Conservation (phyloP, 2,797 vertebrate species). For the Eulemur mongoz region DNA sequence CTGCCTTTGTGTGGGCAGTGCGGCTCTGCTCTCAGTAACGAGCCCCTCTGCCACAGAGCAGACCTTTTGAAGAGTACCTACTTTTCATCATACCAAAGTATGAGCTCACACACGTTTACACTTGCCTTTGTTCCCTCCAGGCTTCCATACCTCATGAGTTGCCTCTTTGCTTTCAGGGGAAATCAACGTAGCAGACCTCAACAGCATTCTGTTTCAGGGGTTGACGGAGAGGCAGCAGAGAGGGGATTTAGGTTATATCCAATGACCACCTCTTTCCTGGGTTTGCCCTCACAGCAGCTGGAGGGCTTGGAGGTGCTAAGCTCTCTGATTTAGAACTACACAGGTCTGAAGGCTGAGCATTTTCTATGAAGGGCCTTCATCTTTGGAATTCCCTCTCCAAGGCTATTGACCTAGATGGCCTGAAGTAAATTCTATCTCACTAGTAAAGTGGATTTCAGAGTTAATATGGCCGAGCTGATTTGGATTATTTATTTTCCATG, state of each 20-base stretch:
- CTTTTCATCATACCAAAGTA: slow-evolving; percentile 84
- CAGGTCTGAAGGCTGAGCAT: slow-evolving; percentile 77
- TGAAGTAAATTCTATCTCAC: slow-evolving; percentile 77
- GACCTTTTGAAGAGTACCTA: slow-evolving; percentile 83
- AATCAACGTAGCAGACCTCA: slow-evolving; percentile 80
- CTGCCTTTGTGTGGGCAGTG: slow-evolving; percentile 83
- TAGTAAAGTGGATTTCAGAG: slow-evolving; percentile 74
- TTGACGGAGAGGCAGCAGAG: slow-evolving; percentile 70
- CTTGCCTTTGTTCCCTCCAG: slow-evolving; percentile 79
- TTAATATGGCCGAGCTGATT: slow-evolving; percentile 74
- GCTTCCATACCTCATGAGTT: slow-evolving; percentile 79
- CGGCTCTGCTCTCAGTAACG: slow-evolving; percentile 84
- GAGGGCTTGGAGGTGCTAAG: slow-evolving; percentile 77
- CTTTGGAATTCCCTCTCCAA: slow-evolving; percentile 80
- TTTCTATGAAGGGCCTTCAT: slow-evolving; percentile 79
- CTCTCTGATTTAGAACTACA: slow-evolving; percentile 80
- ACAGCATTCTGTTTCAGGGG: slow-evolving; percentile 73
- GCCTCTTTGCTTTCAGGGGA: slow-evolving; percentile 79
- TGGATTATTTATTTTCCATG: slow-evolving; percentile 75
- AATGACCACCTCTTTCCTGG: slow-evolving; percentile 77
- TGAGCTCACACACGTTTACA: slow-evolving; percentile 78
- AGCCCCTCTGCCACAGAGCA: slow-evolving; percentile 84
- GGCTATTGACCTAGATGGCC: slow-evolving; percentile 77
- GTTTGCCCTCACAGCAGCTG: slow-evolving; percentile 80
- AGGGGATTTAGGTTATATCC: slow-evolving; percentile 73